These are phyloP conservation scores for Calephelis nemesis DNA, from an alignment of 1,140 invertebrate genomes.

Conservation along the genomic window DNA sequence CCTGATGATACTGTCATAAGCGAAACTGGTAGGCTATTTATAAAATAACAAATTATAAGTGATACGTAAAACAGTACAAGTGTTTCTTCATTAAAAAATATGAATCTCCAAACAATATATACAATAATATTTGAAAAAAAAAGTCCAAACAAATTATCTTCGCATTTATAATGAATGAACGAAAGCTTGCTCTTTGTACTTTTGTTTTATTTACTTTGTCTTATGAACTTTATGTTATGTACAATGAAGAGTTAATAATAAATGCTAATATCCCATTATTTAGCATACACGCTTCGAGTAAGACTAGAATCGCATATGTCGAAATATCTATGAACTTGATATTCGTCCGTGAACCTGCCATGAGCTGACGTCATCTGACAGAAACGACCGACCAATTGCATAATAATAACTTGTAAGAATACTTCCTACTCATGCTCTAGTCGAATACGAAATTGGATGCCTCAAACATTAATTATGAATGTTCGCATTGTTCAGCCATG, in stretches of 20 bases:
- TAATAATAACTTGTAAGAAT: constrained; percentile 41
- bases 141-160: too few relatives aligned
- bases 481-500: constrained; percentile 4
- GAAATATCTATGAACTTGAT: constrained; percentile 48
- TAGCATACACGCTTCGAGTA: not conserved
- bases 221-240: too few relatives aligned
- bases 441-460: constrained; percentile 15
- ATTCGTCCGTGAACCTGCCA: constrained; percentile 51
- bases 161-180: too few relatives aligned
- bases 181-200: too few relatives aligned
- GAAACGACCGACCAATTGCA: constrained; percentile 57
- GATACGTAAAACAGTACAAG: too few relatives aligned
- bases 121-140: too few relatives aligned
- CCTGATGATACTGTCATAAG: too few relatives aligned
- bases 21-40: too few relatives aligned
- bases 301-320: constrained; percentile 23
- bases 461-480: constrained; percentile 6
- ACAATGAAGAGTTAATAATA: not conserved
- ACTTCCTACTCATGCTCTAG: constrained; percentile 9
- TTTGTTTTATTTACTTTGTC: too few relatives aligned
- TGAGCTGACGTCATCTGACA: constrained; percentile 49
- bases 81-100: too few relatives aligned
- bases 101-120: too few relatives aligned
- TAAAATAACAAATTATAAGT: too few relatives aligned
- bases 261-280: not conserved